Conservation (phyloP, 2,113 vertebrate genomes). For the Strix uralensis region DNA sequence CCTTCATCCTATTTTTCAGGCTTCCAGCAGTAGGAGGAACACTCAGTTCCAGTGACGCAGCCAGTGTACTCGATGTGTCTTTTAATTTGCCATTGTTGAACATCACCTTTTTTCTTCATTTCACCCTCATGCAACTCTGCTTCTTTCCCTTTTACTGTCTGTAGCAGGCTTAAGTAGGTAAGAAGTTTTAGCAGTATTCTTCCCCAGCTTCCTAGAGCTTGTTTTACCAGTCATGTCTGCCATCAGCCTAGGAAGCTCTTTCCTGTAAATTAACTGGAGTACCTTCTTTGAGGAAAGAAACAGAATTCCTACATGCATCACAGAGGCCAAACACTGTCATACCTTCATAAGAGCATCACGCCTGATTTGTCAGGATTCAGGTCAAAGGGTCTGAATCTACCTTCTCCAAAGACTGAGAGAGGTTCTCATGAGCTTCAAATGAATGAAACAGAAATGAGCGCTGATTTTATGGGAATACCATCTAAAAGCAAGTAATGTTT, state of each 20-base stretch:
- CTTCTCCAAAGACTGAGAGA: neutral
- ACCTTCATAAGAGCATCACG: neutral
- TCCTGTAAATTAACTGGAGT: neutral
- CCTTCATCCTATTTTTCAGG: neutral
- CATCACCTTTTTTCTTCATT: neutral
- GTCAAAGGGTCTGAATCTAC: neutral
- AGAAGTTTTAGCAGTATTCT: neutral
- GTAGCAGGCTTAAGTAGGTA: neutral
- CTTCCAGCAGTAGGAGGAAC: neutral
- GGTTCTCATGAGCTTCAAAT: neutral
- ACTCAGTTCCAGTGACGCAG: neutral
- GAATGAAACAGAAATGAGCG: neutral
- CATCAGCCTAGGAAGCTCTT: neutral
- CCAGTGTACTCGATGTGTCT: too few species aligned
- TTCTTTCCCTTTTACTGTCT: neutral
- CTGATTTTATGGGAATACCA: neutral
- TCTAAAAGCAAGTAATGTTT: neutral
- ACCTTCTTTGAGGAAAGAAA: neutral
- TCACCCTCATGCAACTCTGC: neutral
- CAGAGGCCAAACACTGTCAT: neutral
- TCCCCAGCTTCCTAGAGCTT: neutral
- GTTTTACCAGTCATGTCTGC: neutral
- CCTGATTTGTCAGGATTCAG: neutral
- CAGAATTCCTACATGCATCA: neutral
- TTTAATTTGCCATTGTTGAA: neutral